Base-by-base conservation (phyloP, 2,888 invertebrate species). In the Tortrix viridana region DNA sequence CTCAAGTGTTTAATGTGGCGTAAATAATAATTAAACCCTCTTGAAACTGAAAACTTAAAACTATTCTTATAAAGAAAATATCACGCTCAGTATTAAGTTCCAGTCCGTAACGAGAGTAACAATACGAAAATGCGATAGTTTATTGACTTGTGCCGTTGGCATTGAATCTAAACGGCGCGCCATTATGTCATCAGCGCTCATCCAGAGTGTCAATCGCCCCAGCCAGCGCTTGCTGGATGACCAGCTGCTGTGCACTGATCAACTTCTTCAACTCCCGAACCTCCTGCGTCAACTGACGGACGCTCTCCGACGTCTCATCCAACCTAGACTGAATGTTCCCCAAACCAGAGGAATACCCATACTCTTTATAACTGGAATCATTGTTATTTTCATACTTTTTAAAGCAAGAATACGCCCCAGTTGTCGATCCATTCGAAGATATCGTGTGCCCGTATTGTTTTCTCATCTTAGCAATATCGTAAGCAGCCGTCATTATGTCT, bases 401-500 rank as follows among this genome's bases (percentile, higher is more conserved):
- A 74, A 94, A 94, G 71, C 94, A 94, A 0, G 94, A 93, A 70
- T 94, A 93, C 67, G 94, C 94, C 1, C 94, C 94, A 1, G 93
- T 93, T 19, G 93, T 93, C 5, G 94, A 94, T 18, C 94, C 94
- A 69, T 93, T 94, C 0, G 95, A 94, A 4, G 95, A 95, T 69
- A 95, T 93, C 0, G 95, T 95, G 73, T 95, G 94, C 2, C 94
- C 94, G 73, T 94, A 94, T 75, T 95, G 93, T 77, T 96, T 96
- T 47, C 96, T 92, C 86, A 95, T 94, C 77, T 96, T 95, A 1
- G 96, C 97, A 49, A 97, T 95, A 72, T 96, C 96, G 76, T 96
- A 95, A 9, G 97, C 97, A 1, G 95, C 94, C 89, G 95, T 95
- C 80, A 97, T 93, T 71, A 97, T 95, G 69, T 96, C 96, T 60